Evolutionary conservation across 2,888 invertebrate genomes (phyloP), one percentile per base, ranked within the genome.

Genomic region (Dynastes grantii): DNA sequence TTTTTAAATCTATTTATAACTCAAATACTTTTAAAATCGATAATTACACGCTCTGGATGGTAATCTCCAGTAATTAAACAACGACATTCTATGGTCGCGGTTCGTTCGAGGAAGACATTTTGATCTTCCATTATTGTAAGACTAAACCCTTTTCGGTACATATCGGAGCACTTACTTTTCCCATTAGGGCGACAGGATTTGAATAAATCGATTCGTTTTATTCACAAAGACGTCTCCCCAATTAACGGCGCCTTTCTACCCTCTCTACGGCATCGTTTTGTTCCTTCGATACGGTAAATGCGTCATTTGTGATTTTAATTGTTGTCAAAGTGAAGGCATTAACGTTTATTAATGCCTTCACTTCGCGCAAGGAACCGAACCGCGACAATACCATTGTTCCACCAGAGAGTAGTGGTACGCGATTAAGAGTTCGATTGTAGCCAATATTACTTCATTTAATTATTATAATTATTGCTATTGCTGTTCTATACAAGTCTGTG

Each of bases 301-400:
- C 73, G 58, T 58, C 73, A 73, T 73, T 73, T 73, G 73, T 73
- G 32, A 58, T 58, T 58, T 58, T 73, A 73, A 73, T 73, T 73
- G 58, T 73, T 58, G 37, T 37, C 22, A 73, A 73, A 73, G 58
- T 73, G 73, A 73, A 73, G 58, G 58, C 73, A 40, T 73, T 73
- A 58, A 16, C 73, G 58, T 58, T 73, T 73, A 73, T 73, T 55
- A 73, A 73, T 58, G 73, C 58, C 37, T 58, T 73, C 58, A 67
- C 11, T 22, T 49, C 32, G 55, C 22, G 16, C 11, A 63, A 29
- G 29, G 63, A 58, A 37, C 37, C 32, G 32, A 27, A 8, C 53
- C 13, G 29, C 29, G 40, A 73, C 73, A 58, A 73, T 73, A 29
- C 53, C 8, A 37, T 73, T 58, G 55, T 71, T 32, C 32, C 8